Evolutionary conservation across 2,888 invertebrate species (phyloP).

Genomic region (Gasteruption jaculator): DNA sequence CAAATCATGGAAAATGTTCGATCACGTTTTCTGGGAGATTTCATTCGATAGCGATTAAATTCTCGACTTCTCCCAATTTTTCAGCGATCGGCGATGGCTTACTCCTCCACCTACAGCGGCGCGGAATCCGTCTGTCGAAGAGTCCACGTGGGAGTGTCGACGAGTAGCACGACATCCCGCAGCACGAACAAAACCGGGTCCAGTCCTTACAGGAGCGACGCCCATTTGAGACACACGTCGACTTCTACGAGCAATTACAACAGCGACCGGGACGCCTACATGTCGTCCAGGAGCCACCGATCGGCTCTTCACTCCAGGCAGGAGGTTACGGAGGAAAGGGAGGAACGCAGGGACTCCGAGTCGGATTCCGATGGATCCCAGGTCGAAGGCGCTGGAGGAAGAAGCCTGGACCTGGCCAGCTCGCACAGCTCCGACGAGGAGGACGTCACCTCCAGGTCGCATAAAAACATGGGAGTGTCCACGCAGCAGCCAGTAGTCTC

Average conservation of each 20-base stretch:
- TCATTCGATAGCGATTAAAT: background rate
- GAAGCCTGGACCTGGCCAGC: conserved; percentile 86
- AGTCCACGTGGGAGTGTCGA: conserved; percentile 86
- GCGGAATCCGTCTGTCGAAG: conserved; percentile 62
- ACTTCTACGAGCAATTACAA: conserved; percentile 87
- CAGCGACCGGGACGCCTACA: conserved; percentile 47
- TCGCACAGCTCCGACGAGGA: conserved; percentile 93
- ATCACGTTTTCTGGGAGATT: background rate
- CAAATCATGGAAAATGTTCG: conserved; percentile 1
- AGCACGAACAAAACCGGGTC: conserved; percentile 94
- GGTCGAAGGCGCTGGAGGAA: conserved; percentile 59
- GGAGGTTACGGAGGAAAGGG: conserved; percentile 40
- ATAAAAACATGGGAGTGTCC: conserved; percentile 45
- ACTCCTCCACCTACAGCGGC: conserved; percentile 76
- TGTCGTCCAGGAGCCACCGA: conserved; percentile 43
- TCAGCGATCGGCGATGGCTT: conserved; percentile 76
- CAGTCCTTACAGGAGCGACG: conserved; percentile 85
- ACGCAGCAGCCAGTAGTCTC: conserved; percentile 42
- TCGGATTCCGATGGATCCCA: conserved; percentile 75
- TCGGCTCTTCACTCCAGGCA: conserved; percentile 36
- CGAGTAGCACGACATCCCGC: conserved; percentile 89
- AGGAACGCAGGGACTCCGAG: conserved; percentile 64
- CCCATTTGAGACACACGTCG: conserved; percentile 76
- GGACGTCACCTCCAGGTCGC: conserved; percentile 51
- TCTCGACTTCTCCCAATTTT: conserved; percentile 1